These are phyloP conservation scores for Bathynomus jamesi DNA, from an alignment of 1,140 invertebrate genomes.

Conservation along the genomic window DNA sequence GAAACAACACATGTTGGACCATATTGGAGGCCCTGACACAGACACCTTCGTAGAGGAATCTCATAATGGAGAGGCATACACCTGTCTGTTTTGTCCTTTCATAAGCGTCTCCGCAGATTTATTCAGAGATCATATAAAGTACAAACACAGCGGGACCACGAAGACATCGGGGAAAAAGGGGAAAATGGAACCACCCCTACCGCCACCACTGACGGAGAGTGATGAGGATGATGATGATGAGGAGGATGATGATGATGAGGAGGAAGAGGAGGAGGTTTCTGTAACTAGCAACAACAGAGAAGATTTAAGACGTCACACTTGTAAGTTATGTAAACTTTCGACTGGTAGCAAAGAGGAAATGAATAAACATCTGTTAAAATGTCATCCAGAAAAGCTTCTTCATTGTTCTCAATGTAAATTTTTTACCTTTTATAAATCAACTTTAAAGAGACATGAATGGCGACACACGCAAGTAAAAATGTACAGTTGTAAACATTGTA, in stretches of 20 bases:
- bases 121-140: neutral
- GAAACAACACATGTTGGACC: neutral
- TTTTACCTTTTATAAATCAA: neutral
- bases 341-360: neutral
- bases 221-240: neutral
- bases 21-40: neutral
- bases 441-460: neutral
- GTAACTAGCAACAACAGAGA: neutral
- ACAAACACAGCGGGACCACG: neutral
- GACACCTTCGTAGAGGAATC: neutral
- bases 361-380: neutral
- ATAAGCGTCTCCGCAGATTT: neutral
- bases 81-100: neutral
- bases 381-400: neutral
- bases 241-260: neutral
- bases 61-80: neutral
- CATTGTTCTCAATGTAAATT: neutral
- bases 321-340: neutral
- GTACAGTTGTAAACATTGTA: neutral
- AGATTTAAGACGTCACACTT: neutral
- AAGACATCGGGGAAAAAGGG: too few relatives aligned
- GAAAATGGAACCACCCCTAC: neutral
- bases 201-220: neutral
- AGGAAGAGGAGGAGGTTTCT: neutral
- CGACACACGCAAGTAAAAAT: neutral